phyloP scores from a whole-genome alignment of 2,113 vertebrate genomes.

The Atherinomorus stipes region DNA sequence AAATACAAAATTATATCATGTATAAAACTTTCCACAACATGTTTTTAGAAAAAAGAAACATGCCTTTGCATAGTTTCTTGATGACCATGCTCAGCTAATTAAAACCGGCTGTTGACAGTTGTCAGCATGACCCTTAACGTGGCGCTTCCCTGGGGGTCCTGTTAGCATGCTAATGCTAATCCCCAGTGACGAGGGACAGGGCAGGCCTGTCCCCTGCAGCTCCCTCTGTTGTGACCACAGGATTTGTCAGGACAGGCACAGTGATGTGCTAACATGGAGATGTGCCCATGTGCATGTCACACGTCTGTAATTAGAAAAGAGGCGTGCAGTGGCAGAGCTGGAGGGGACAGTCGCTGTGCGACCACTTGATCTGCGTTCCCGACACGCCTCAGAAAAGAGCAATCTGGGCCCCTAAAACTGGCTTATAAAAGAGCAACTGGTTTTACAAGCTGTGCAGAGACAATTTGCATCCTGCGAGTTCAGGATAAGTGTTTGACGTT shows the following conservation, averaged over 20 bases:
- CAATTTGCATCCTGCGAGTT: conserved; percentile 28
- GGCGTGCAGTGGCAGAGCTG: conserved; percentile 70
- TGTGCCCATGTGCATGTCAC: conserved; percentile 77
- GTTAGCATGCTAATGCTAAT: conserved; percentile 84
- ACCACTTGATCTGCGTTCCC: conserved; percentile 62
- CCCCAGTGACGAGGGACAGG: conserved; percentile 79
- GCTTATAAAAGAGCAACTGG: conserved; percentile 70
- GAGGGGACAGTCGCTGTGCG: conserved; percentile 66
- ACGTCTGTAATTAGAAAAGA: conserved; percentile 82
- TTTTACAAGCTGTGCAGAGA: conserved; percentile 59
- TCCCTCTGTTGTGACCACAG: conserved; percentile 67
- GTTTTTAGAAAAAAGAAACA: conserved; percentile 14
- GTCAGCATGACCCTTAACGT: conserved; percentile 68
- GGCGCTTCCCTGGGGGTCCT: conserved; percentile 60
- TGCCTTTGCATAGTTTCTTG: conserved; percentile 31
- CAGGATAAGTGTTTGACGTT: conserved; percentile 37
- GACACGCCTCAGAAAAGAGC: conserved; percentile 72
- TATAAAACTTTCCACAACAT: neutral
- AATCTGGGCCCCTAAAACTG: conserved; percentile 55
- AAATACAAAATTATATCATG: conserved; percentile 11
- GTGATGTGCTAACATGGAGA: conserved; percentile 80
- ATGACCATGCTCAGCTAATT: conserved; percentile 68
- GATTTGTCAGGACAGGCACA: conserved; percentile 77
- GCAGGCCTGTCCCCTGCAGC: conserved; percentile 75
- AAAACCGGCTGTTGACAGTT: conserved; percentile 79